Percentiles rank a stretch among this genome's conserved stretches.
Conservation (phyloP, 2,113 vertebrate genomes). For the human (Homo sapiens) region DNA sequence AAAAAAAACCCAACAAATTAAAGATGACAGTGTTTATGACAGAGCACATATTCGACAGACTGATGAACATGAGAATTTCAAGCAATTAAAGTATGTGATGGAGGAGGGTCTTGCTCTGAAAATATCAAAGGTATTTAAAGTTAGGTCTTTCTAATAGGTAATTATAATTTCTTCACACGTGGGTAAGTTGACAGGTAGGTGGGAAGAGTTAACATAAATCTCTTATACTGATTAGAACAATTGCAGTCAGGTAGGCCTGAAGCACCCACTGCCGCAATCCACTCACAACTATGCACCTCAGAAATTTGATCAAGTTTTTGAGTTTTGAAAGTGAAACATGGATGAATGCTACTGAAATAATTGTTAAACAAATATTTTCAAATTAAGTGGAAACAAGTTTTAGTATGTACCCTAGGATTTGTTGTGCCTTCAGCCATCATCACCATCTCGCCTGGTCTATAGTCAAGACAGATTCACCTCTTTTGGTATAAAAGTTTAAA, state of each 20-base stretch:
- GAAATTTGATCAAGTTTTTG: neutral
- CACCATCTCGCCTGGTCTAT: neutral
- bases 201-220: constrained; percentile 27
- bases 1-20: neutral
- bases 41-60: neutral
- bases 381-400: neutral
- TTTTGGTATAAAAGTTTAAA: neutral
- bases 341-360: neutral
- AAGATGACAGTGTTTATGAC: constrained; percentile 15
- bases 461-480: neutral
- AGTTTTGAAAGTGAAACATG: neutral
- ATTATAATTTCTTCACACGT: constrained; percentile 52
- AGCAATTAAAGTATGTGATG: neutral
- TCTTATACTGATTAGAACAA: neutral
- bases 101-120: constrained; percentile 6
- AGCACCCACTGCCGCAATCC: neutral
- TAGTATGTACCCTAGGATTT: rapidly evolving
- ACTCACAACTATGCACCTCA: neutral
- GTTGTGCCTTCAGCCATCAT: neutral
- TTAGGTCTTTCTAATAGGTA: neutral
- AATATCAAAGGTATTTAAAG: constrained; percentile 19
- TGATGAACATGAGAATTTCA: constrained; percentile 27
- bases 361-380: neutral
- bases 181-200: constrained; percentile 8
- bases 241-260: neutral